Percentiles rank a stretch among this genome's conserved stretches.
Evolutionary conservation across 2,888 invertebrate genomes (phyloP).

Genomic region (Ectemnius cavifrons): DNA sequence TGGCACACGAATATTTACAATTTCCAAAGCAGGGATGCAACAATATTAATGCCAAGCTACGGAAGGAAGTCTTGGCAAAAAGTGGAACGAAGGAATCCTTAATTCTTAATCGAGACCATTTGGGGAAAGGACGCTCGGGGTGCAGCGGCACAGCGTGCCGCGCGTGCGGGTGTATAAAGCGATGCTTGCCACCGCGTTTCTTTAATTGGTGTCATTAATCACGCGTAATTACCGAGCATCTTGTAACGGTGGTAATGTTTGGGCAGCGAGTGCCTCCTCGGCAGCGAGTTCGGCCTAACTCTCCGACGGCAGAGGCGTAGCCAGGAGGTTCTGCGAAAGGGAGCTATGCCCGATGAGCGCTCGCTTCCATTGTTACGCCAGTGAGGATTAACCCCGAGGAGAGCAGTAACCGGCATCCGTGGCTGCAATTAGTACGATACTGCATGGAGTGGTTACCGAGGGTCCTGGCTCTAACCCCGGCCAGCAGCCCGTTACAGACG

Average conservation of each 20-base stretch:
- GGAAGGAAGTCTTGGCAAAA: neutral
- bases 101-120: neutral
- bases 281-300: slow-evolving; percentile 60
- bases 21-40: no score
- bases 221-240: slow-evolving; percentile 71
- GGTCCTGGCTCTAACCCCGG: slow-evolving; percentile 52
- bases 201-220: slow-evolving; percentile 74
- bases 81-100: neutral
- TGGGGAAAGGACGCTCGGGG: slow-evolving; percentile 8
- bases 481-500: slow-evolving; percentile 60
- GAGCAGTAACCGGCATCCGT: slow-evolving; percentile 76
- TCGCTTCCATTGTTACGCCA: slow-evolving; percentile 63
- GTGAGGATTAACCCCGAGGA: slow-evolving; percentile 73
- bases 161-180: slow-evolving; percentile 24
- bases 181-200: slow-evolving; percentile 62
- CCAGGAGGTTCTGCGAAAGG: neutral
- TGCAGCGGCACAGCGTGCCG: neutral
- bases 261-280: slow-evolving; percentile 56
- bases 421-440: slow-evolving; percentile 76
- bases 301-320: slow-evolving; percentile 69
- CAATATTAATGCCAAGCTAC: neutral
- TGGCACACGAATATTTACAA: no score
- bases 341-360: neutral
- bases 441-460: slow-evolving; percentile 73
- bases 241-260: slow-evolving; percentile 68